Base-by-base conservation (phyloP, 30 jellyfish, hydroid and myxozoan species). In the Mastigias papua region DNA sequence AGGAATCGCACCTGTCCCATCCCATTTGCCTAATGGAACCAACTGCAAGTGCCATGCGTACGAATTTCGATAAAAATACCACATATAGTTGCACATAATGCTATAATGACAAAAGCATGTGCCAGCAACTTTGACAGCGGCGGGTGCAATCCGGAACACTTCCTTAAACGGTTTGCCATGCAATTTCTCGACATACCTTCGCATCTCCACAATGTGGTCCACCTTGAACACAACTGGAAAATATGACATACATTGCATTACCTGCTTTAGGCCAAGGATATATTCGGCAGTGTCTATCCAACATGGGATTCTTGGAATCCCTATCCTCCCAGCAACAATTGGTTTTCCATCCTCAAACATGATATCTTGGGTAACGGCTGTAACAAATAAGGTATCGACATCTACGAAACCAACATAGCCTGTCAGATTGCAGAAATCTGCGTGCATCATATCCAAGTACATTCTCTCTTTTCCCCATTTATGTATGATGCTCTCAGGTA, bases 191-290 rank as follows among this genome's bases (percentile, higher is more conserved):
- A 83, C 87, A 25, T 83, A 72, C n/a, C 28, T 29, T 34, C 93
- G 30, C 93, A 83, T 83, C 51, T 69, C 87, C 3, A 69, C 79
- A 29, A 83, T 71, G 33, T 83, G 93, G 28, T 46, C 81, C 11
- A 78, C 78, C 42, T 73, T 85, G 48, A 85, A 72, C 27, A 85
- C 81, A 3, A 85, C 94, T 6, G 94, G 94, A 63, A 85, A 85
- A 37, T 85, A 85, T 3, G 94, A 62, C 94, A 85, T 85, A 54
- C 94, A 85, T 22, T 85, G 87, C 77, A 85, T 13, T 2, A 85
- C 94, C 76, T 85, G 82, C 73, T 85, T 85, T 54, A 15, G 27
- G 0, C 89, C 94, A 31, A 85, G 82, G 34, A 85, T 20, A 33
- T 33, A 85, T 63, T 85, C 94, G 15, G 94, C 82, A 0, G 82